Conservation (phyloP, 2,888 invertebrate species). For the Thumatha senex region DNA sequence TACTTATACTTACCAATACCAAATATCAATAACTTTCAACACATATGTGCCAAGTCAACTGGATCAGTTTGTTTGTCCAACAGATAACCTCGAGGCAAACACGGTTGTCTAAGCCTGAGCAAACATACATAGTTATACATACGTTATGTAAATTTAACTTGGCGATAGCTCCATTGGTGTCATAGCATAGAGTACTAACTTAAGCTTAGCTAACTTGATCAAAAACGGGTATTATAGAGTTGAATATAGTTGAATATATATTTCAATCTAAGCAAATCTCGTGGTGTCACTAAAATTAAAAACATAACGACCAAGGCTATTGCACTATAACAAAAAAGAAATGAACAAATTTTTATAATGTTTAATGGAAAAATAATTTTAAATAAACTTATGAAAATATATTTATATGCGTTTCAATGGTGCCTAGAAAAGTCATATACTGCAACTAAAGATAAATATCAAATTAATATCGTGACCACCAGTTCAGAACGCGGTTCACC, state of each 20-base stretch:
- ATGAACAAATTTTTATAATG: no score
- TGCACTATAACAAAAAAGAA: no score
- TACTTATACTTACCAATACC: background rate
- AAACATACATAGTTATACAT: slow-evolving; percentile 5
- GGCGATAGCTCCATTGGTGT: slow-evolving; percentile 14
- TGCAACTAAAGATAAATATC: no score
- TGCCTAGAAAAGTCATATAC: no score
- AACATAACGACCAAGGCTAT: no score
- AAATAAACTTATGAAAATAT: no score
- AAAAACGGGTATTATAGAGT: background rate
- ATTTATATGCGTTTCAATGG: no score
- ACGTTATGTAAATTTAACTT: slow-evolving; percentile 16
- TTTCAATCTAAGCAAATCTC: background rate
- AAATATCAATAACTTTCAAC: background rate
- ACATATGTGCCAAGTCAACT: background rate
- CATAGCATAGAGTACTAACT: background rate
- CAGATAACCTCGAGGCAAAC: slow-evolving; percentile 3
- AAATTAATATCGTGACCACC: no score
- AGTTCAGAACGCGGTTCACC: no score
- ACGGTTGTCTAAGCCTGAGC: slow-evolving; percentile 2
- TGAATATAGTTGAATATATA: background rate
- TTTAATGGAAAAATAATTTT: no score
- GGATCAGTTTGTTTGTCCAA: slow-evolving; percentile 6
- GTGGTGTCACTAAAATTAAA: no score
- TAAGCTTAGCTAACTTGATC: background rate